A percentile compares a stretch with the other conserved stretches of the same genome.
Evolutionary conservation across 2,113 vertebrate species (phyloP).

Genomic region (Oncorhynchus gorbuscha): DNA sequence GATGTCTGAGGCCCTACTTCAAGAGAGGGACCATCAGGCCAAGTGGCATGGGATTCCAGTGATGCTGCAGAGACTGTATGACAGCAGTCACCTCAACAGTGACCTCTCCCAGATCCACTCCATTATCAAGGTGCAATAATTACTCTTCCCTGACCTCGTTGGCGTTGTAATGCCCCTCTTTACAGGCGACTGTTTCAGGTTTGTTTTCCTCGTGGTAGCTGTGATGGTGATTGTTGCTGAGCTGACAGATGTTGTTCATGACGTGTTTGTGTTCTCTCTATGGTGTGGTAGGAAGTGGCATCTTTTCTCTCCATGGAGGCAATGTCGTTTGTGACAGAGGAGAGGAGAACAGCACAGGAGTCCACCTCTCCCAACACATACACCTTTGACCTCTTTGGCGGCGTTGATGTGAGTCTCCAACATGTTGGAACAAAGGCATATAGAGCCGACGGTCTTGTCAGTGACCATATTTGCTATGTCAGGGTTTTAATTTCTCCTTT

Average conservation of each 20-base stretch:
- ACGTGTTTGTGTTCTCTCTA: not conserved
- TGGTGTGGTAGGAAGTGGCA: slow-evolving; percentile 78
- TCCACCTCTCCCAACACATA: slow-evolving; percentile 85
- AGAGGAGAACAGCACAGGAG: slow-evolving; percentile 81
- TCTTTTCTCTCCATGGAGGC: slow-evolving; percentile 89
- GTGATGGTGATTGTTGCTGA: not conserved
- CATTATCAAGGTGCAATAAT: slow-evolving; percentile 81
- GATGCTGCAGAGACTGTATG: slow-evolving; percentile 79
- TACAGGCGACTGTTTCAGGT: not conserved
- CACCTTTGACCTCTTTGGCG: slow-evolving; percentile 87
- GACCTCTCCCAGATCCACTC: slow-evolving; percentile 83
- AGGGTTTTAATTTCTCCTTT: not conserved
- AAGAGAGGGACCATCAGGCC: slow-evolving; percentile 82
- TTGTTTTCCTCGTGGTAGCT: not conserved
- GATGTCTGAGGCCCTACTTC: slow-evolving; percentile 82
- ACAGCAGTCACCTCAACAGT: slow-evolving; percentile 84
- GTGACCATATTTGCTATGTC: not conserved
- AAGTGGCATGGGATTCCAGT: slow-evolving; percentile 87
- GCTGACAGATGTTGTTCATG: not conserved
- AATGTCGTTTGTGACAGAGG: slow-evolving; percentile 88
- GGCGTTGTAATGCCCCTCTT: not conserved
- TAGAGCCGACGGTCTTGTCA: not conserved
- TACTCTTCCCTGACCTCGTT: not conserved
- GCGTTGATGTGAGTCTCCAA: slow-evolving; percentile 83
- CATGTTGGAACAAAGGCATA: not conserved